Evolutionary conservation across 2,113 vertebrate species (phyloP), one percentile per base, ranked within the genome.

Genomic region (Toxostoma redivivum): DNA sequence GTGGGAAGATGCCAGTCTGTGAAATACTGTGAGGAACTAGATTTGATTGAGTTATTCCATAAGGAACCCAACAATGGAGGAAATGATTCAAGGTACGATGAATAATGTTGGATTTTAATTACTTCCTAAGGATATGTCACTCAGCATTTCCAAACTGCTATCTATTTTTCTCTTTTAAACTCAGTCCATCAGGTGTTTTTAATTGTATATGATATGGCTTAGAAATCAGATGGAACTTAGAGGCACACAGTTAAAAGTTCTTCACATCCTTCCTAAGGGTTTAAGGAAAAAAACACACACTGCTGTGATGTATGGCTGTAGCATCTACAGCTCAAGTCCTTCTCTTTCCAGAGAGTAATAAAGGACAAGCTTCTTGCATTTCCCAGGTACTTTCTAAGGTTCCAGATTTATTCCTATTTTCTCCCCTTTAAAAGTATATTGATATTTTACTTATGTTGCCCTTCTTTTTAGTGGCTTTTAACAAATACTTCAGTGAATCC

Each of bases 1-100:
- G 35, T 93, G 85, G 57, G 90, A 91, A 82, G 94, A 88, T 76
- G 40, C 57, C 85, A 88, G 53, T 56, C 85, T 82, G 78, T 85
- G 90, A 79, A 87, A 69, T 38, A 45, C 71, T 56, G 48, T 25
- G 40, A 80, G 69, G 33, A 87, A 60, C 44, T 53, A 22, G 42
- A 9, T n/a, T 77, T 66, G 51, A 60, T 15, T 50, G 37, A 82
- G 20, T 61, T 94, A 45, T 47, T 64, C 65, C 48, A 33, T 84
- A 57, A 80, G 78, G 74, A 90, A 79, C 40, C 7, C 44, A 51
- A 72, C 35, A 93, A 69, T 93, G 74, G 28, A 65, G 70, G n/a
- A 87, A 87, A 24, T 47, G 4, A 80, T 64, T 62, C 38, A 79
- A 58, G 56, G 24, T 38, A 48, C 56, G 57, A n/a, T 84, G 81